Percentiles rank a stretch among this genome's conserved stretches.
These are phyloP conservation scores for Ctenoplectra terminalis DNA, from an alignment of 1,140 invertebrate genomes.

Conservation along the genomic window DNA sequence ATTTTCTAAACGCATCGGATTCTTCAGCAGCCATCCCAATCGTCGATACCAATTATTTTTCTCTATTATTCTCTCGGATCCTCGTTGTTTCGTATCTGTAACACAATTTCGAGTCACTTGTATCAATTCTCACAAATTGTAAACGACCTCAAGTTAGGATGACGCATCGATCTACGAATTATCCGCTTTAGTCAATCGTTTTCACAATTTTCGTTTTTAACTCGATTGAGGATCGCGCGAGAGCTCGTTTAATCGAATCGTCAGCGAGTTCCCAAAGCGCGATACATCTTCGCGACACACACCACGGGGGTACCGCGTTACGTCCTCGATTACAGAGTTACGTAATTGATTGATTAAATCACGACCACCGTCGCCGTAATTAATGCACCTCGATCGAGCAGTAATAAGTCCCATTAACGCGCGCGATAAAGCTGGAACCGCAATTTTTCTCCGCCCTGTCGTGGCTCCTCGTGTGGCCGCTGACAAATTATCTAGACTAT, in stretches of 20 bases:
- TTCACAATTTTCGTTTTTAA: slow-evolving; percentile 2
- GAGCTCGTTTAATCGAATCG: slow-evolving; percentile 44
- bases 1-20: no score
- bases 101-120: no score
- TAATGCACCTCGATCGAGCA: slow-evolving; percentile 58
- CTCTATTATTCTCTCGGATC: no score
- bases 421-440: slow-evolving; percentile 27
- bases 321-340: slow-evolving; percentile 49
- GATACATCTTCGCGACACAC: slow-evolving; percentile 23
- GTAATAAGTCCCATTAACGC: slow-evolving; percentile 59
- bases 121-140: no score
- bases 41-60: no score
- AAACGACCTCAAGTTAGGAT: no score
- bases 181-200: neutral
- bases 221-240: neutral
- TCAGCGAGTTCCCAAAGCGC: slow-evolving; percentile 46
- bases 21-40: no score
- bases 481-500: slow-evolving; percentile 46
- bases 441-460: slow-evolving; percentile 31
- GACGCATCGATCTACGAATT: no score
- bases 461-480: neutral
- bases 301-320: slow-evolving; percentile 16
- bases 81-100: no score
- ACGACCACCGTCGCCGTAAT: slow-evolving; percentile 52
- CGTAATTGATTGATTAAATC: slow-evolving; percentile 68